Evolutionary conservation across 2,888 invertebrate species (phyloP).

Genomic region (Brachypterus glaber): DNA sequence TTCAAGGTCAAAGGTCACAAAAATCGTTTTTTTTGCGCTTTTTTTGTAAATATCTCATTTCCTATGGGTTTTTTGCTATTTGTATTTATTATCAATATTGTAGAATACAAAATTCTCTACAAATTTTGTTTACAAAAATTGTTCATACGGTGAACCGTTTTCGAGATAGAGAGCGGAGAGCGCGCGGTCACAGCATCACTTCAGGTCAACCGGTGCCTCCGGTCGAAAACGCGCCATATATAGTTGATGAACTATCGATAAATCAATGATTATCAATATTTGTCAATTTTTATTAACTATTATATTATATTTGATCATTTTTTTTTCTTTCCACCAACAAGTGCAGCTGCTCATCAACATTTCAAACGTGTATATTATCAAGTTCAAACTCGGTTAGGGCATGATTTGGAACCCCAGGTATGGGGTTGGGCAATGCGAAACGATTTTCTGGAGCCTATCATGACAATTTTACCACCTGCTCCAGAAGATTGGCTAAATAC

Average conservation of each 20-base stretch:
- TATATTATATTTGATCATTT: no score
- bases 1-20: no score
- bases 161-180: conserved; percentile 8
- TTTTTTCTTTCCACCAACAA: conserved; percentile 34
- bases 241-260: conserved; percentile 7
- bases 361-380: conserved; percentile 25
- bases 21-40: background rate
- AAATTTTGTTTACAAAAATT: conserved; percentile 4
- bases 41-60: conserved; percentile 1
- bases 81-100: conserved; percentile 2
- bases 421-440: conserved; percentile 25
- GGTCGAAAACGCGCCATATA: conserved; percentile 4
- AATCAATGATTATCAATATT: conserved; percentile 6
- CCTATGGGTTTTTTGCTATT: conserved; percentile 2
- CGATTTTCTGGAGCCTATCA: conserved; percentile 28
- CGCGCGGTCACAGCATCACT: conserved; percentile 11
- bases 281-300: conserved; percentile 11
- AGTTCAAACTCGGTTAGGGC: conserved; percentile 24
- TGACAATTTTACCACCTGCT: conserved; percentile 27
- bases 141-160: conserved; percentile 5
- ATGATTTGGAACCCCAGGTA: conserved; percentile 22
- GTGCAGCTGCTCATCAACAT: conserved; percentile 31
- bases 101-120: no score
- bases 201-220: conserved; percentile 6
- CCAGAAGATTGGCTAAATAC: conserved; percentile 24